Conservation (phyloP, 2,113 vertebrate genomes). For the Chauna torquata region DNA sequence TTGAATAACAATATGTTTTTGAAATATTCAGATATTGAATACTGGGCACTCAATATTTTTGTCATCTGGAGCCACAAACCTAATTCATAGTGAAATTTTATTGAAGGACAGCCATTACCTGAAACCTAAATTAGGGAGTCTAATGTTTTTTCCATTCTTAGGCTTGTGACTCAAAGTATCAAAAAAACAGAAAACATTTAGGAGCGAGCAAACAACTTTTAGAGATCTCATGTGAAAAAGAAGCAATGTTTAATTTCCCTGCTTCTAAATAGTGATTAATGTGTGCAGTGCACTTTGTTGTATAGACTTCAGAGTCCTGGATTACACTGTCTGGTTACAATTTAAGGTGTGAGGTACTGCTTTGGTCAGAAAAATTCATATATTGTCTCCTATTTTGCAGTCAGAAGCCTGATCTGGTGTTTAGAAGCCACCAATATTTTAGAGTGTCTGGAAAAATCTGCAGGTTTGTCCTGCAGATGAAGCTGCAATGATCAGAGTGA, state of each 20-base stretch:
- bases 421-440: background rate
- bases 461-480: accelerated
- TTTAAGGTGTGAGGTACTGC: background rate
- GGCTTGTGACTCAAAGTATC: background rate
- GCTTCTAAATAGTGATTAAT: background rate
- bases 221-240: background rate
- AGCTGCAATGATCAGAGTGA: background rate
- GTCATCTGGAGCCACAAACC: background rate
- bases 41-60: accelerated
- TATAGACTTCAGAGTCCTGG: background rate
- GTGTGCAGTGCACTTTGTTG: background rate
- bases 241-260: background rate
- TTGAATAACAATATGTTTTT: background rate
- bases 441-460: background rate
- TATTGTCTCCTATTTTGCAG: background rate
- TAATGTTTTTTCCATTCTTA: background rate
- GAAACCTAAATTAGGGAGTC: accelerated
- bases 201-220: background rate
- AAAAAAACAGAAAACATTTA: background rate
- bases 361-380: background rate
- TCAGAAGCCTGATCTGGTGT: background rate
- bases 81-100: background rate
- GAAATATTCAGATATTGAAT: background rate
- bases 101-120: background rate
- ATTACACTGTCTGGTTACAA: background rate